A percentile compares a stretch with the other conserved stretches of the same genome.
phyloP scores from a whole-genome alignment of 2,797 vertebrate species.

The Aselliscus stoliczkanus region DNA sequence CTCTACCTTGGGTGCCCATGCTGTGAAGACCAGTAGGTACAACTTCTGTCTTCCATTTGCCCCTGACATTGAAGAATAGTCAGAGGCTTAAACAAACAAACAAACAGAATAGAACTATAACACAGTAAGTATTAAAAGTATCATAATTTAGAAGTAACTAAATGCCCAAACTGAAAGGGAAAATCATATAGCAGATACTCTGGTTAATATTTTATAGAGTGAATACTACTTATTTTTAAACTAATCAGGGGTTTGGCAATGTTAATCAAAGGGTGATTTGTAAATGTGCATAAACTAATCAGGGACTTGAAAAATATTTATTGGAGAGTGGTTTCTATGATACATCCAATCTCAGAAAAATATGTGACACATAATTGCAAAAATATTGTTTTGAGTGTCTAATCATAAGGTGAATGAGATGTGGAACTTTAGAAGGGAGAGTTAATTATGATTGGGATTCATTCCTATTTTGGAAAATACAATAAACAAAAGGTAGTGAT shows the following conservation, averaged over 20 bases:
- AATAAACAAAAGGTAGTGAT: neutral
- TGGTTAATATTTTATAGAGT: conserved; percentile 7
- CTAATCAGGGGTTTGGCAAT: conserved; percentile 3
- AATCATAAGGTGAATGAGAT: neutral
- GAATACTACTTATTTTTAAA: conserved; percentile 25
- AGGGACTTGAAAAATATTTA: conserved; percentile 30
- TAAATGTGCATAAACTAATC: conserved; percentile 24
- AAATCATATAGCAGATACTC: neutral
- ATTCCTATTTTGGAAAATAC: neutral
- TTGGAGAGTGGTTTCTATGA: neutral
- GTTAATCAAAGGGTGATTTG: neutral
- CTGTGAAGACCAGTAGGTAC: neutral
- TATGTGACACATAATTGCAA: neutral
- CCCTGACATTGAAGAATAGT: neutral
- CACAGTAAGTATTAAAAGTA: neutral
- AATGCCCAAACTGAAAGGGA: neutral
- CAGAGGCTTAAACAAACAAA: neutral
- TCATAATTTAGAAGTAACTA: neutral
- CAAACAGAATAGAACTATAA: neutral
- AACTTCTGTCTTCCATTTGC: neutral
- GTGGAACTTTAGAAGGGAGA: neutral
- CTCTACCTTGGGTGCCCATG: neutral
- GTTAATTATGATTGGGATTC: neutral
- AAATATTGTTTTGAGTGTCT: neutral
- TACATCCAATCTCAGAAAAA: neutral